Percentiles rank a stretch among this genome's conserved stretches.
Evolutionary conservation across 2,797 vertebrate species (phyloP).

Genomic region (Lophotriccus pileatus): DNA sequence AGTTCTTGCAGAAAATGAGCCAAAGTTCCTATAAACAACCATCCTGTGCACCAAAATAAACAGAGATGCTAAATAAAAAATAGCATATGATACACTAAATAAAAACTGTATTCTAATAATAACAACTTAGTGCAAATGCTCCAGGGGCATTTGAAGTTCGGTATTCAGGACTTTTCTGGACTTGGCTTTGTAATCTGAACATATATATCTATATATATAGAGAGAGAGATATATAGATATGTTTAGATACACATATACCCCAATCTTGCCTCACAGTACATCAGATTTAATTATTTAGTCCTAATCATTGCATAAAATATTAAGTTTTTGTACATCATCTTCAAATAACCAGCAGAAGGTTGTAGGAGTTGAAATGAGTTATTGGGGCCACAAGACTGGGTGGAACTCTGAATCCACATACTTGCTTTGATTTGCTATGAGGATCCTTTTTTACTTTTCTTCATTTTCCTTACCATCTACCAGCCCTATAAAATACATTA

Average conservation of each 20-base stretch:
- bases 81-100: neutral
- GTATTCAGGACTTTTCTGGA: neutral
- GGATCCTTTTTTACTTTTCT: neutral
- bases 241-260: neutral
- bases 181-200: neutral
- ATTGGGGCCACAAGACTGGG: neutral
- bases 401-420: neutral
- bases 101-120: neutral
- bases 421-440: neutral
- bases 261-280: neutral
- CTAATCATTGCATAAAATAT: neutral
- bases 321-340: neutral
- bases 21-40: slow-evolving; percentile 38
- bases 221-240: neutral
- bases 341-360: neutral
- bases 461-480: neutral
- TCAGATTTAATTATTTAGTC: neutral
- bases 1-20: slow-evolving; percentile 37
- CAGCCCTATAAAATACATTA: neutral
- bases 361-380: neutral
- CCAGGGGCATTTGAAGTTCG: neutral
- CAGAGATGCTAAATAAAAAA: slow-evolving; percentile 6
- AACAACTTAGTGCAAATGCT: neutral
- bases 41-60: slow-evolving; percentile 17
- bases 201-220: neutral